These are phyloP conservation scores for Epirrhoe alternata DNA, from an alignment of 2,888 invertebrate species.

Conservation along the genomic window DNA sequence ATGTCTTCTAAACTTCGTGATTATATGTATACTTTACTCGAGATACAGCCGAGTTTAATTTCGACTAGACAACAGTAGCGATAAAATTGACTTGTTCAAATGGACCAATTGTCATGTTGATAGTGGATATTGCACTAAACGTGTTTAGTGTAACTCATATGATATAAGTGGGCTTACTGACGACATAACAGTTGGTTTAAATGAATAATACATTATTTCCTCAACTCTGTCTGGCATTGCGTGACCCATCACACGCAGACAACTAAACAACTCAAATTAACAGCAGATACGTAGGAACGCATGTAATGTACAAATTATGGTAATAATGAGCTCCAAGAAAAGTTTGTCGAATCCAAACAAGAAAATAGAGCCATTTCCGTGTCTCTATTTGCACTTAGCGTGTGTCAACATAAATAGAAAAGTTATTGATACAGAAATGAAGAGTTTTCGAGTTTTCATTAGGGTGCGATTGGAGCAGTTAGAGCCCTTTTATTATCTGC, in stretches of 20 bases:
- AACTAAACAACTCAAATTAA: slow-evolving; percentile 42
- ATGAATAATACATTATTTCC: slow-evolving; percentile 27
- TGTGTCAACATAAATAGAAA: slow-evolving; percentile 63
- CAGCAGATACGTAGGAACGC: slow-evolving; percentile 35
- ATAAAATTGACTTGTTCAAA: slow-evolving; percentile 4
- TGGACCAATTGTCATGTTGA: background rate
- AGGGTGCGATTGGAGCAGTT: slow-evolving; percentile 82
- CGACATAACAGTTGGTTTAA: slow-evolving; percentile 23
- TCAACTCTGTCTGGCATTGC: slow-evolving; percentile 32
- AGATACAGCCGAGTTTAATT: background rate
- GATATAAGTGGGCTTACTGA: slow-evolving; percentile 3
- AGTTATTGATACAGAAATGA: slow-evolving; percentile 79
- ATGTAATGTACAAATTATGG: slow-evolving; percentile 42
- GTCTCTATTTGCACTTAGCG: slow-evolving; percentile 52
- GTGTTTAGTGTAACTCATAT: slow-evolving; percentile 8
- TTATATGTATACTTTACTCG: background rate
- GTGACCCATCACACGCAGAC: slow-evolving; percentile 39
- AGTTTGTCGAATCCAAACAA: slow-evolving; percentile 42
- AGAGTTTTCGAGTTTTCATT: slow-evolving; percentile 82
- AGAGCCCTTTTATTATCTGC: slow-evolving; percentile 86
- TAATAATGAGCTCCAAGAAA: slow-evolving; percentile 44
- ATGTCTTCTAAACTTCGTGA: background rate
- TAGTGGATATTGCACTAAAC: slow-evolving; percentile 5
- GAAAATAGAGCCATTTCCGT: slow-evolving; percentile 52
- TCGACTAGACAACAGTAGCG: background rate